These are phyloP conservation scores for Hyposoter didymator DNA, from an alignment of 2,888 invertebrate genomes.

Conservation along the genomic window DNA sequence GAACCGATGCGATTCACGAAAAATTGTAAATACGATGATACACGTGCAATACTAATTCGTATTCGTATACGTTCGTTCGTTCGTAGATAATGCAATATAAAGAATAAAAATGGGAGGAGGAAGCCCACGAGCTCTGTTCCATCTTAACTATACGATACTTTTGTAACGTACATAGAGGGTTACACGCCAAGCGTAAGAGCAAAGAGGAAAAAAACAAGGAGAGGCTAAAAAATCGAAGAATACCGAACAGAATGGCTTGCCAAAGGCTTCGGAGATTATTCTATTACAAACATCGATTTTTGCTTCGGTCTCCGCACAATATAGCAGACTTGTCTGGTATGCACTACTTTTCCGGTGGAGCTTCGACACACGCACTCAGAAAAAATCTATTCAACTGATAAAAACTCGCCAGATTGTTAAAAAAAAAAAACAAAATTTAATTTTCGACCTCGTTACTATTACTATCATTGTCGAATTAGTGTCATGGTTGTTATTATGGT, in stretches of 20 bases:
- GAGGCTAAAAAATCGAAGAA: slow-evolving; percentile 37
- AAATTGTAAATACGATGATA: not conserved
- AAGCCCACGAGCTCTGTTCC: slow-evolving; percentile 50
- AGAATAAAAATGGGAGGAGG: slow-evolving; percentile 35
- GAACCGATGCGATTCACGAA: not conserved
- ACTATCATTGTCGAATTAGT: not conserved
- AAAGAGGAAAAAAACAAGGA: slow-evolving; percentile 13
- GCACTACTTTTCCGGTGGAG: slow-evolving; percentile 4
- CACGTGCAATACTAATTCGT: slow-evolving; percentile 11
- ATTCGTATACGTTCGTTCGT: not conserved
- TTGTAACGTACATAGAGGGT: not conserved
- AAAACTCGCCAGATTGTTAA: not conserved
- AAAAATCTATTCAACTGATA: not conserved
- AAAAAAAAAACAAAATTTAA: not conserved
- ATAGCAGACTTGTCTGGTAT: not conserved
- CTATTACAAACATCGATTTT: slow-evolving; percentile 79
- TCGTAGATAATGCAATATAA: not conserved
- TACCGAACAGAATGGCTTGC: slow-evolving; percentile 70
- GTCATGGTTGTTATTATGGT: not conserved
- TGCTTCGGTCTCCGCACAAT: slow-evolving; percentile 42
- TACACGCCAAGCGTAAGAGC: slow-evolving; percentile 16
- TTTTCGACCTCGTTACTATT: not conserved
- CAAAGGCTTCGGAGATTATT: slow-evolving; percentile 81
- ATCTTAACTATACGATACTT: slow-evolving; percentile 27
- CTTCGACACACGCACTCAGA: not conserved